phyloP scores from a whole-genome alignment of 2,888 invertebrate species.

The Monopis laevigella region DNA sequence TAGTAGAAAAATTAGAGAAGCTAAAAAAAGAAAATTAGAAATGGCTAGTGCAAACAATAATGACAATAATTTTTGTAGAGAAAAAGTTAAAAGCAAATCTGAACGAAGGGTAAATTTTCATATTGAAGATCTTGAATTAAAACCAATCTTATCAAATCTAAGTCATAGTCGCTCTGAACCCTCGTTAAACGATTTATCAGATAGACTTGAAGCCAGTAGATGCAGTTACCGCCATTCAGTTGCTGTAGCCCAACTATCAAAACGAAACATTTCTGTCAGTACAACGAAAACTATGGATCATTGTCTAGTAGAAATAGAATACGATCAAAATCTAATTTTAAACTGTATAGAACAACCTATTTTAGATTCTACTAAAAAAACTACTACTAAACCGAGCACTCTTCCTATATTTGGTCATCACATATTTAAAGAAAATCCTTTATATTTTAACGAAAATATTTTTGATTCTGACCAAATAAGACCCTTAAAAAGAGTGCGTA shows the following conservation, averaged over 20 bases:
- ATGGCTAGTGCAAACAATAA: slow-evolving; percentile 38
- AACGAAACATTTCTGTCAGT: slow-evolving; percentile 27
- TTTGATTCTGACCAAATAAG: slow-evolving; percentile 38
- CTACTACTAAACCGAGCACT: slow-evolving; percentile 35
- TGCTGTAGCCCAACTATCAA: slow-evolving; percentile 25
- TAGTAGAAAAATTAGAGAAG: slow-evolving; percentile 55
- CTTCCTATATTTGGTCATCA: slow-evolving; percentile 59
- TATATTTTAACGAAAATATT: slow-evolving; percentile 57
- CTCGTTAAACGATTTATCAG: slow-evolving; percentile 46
- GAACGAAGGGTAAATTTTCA: slow-evolving; percentile 42
- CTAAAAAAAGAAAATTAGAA: slow-evolving; percentile 57
- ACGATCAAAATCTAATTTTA: slow-evolving; percentile 52
- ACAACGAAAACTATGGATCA: slow-evolving; percentile 54
- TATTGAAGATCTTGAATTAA: slow-evolving; percentile 14
- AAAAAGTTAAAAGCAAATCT: slow-evolving; percentile 46
- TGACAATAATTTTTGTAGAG: slow-evolving; percentile 33
- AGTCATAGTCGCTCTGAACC: slow-evolving; percentile 53
- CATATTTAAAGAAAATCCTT: slow-evolving; percentile 54
- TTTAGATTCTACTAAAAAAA: slow-evolving; percentile 16
- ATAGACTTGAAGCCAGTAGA: slow-evolving; percentile 37
- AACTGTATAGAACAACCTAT: slow-evolving; percentile 49
- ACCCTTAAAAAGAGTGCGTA: slow-evolving; percentile 50
- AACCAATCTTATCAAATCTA: slow-evolving; percentile 23
- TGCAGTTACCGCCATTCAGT: slow-evolving; percentile 37
- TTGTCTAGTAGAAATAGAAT: slow-evolving; percentile 68